Percentiles rank a stretch among this genome's conserved stretches.
Conservation (phyloP, 1,140 invertebrate genomes). For the Tribolium madens region DNA sequence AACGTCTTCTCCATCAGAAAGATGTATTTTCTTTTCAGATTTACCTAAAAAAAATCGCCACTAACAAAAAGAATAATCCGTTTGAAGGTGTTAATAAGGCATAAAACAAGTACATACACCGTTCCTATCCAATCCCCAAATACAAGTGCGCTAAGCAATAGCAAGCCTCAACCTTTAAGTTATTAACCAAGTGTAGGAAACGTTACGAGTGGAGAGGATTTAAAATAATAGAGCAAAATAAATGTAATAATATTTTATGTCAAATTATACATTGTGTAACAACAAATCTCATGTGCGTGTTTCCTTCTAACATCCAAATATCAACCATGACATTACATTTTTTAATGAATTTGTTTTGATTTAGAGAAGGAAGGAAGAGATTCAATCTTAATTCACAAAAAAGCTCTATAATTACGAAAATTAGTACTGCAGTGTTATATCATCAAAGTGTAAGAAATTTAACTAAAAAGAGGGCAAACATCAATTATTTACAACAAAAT, state of each 20-base stretch:
- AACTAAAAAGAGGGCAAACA: constrained; percentile 33
- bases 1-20: constrained; percentile 35
- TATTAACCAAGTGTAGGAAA: constrained; percentile 21
- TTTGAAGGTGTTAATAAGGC: background rate
- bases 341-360: background rate
- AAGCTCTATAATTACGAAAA: constrained; percentile 7
- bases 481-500: constrained; percentile 33
- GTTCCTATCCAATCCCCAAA: background rate
- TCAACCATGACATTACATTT: constrained; percentile 28
- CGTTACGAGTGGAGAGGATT: constrained; percentile 34
- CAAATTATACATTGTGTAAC: constrained; percentile 44
- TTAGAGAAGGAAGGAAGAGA: constrained; percentile 12
- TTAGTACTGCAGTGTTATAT: constrained; percentile 27
- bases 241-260: constrained; percentile 46
- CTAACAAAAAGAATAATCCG: constrained; percentile 23
- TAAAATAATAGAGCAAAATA: constrained; percentile 48
- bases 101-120: constrained; percentile 18
- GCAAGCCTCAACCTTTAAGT: constrained; percentile 18
- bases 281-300: constrained; percentile 45
- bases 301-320: constrained; percentile 34
- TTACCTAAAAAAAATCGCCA: constrained; percentile 37
- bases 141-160: background rate
- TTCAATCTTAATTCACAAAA: constrained; percentile 1
- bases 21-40: constrained; percentile 38
- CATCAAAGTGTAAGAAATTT: constrained; percentile 36